A percentile compares a stretch with the other conserved stretches of the same genome.
Conservation (phyloP, 1,140 invertebrate genomes). For the Drosophila triauraria region DNA sequence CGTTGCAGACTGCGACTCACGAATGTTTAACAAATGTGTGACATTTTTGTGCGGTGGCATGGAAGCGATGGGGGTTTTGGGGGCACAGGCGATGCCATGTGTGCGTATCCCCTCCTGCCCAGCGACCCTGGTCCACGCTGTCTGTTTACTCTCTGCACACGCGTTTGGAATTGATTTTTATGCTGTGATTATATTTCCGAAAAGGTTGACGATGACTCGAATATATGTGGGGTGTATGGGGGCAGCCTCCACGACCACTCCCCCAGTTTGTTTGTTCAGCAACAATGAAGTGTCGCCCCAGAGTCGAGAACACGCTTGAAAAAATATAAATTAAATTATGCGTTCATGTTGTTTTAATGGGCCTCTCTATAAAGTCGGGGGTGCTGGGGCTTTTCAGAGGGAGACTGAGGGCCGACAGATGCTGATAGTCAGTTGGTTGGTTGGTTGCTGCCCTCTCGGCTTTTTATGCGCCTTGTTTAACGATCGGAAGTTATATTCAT, state of each 20-base stretch:
- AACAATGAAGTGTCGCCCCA: conserved; percentile 80
- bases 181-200: conserved; percentile 84
- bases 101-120: conserved; percentile 22
- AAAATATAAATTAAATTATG: conserved; percentile 84
- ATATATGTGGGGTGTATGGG: conserved; percentile 15
- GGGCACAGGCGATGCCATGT: conserved; percentile 43
- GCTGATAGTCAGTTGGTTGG: conserved; percentile 52
- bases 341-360: conserved; percentile 83
- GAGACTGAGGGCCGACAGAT: conserved; percentile 42
- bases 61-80: conserved; percentile 23
- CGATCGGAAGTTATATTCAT: conserved; percentile 83
- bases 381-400: conserved; percentile 2
- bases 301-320: conserved; percentile 72
- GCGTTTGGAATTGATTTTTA: conserved; percentile 83
- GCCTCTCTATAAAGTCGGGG: conserved; percentile 31
- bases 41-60: conserved; percentile 73
- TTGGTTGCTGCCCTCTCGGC: conserved; percentile 10
- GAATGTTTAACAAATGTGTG: conserved; percentile 83
- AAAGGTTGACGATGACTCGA: conserved; percentile 78
- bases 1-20: conserved; percentile 71
- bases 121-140: conserved; percentile 47
- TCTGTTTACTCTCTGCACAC: conserved; percentile 79
- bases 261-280: conserved; percentile 62
- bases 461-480: conserved; percentile 81
- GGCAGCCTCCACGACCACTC: conserved; percentile 26